Percentiles rank a stretch among this genome's conserved stretches.
phyloP scores from a whole-genome alignment of 2,888 invertebrate genomes.

The Heliconius ethilla region DNA sequence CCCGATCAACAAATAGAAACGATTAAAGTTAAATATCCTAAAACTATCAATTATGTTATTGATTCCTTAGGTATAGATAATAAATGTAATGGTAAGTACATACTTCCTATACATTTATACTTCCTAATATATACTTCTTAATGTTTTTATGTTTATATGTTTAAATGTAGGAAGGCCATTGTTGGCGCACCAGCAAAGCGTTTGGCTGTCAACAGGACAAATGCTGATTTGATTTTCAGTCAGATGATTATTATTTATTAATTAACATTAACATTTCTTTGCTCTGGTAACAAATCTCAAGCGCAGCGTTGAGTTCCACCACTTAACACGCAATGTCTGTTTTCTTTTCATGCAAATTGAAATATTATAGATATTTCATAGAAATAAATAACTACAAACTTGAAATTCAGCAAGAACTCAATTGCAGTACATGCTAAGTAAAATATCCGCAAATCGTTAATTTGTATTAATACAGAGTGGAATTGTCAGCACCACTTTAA shows the following conservation, averaged over 20 bases:
- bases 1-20: background rate
- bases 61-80: constrained; percentile 8
- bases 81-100: background rate
- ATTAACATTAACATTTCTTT: too few relatives aligned
- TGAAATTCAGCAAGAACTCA: too few relatives aligned
- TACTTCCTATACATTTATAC: background rate
- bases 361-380: too few relatives aligned
- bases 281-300: background rate
- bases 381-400: too few relatives aligned
- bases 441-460: too few relatives aligned
- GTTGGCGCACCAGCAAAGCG: background rate
- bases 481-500: too few relatives aligned
- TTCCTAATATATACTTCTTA: too few relatives aligned
- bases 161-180: background rate
- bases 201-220: background rate
- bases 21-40: background rate
- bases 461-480: too few relatives aligned
- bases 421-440: too few relatives aligned
- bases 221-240: background rate
- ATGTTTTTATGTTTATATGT: background rate
- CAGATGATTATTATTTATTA: background rate
- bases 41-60: background rate
- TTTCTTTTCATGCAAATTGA: too few relatives aligned
- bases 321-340: too few relatives aligned
- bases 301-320: too few relatives aligned